Evolutionary conservation across 1,140 invertebrate genomes (phyloP), one percentile per base, ranked within the genome.

Genomic region (Oreohelix idahoensis): DNA sequence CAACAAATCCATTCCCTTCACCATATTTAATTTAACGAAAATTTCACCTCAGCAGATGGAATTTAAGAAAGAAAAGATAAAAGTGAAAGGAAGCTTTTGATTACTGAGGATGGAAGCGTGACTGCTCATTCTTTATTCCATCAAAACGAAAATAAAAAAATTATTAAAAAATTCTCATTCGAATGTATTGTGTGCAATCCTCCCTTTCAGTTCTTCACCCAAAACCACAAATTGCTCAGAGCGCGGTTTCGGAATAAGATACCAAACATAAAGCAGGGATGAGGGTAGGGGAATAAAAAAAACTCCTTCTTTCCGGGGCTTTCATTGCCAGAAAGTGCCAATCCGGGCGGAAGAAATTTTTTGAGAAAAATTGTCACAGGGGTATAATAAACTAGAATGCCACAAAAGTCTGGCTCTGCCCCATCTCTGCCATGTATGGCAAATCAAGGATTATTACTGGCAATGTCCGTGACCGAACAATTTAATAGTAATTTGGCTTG

Each of bases 401-500:
- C 4, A 5, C 1, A 20, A 73, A 45, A 42, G 38, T 39, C 15
- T 39, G 36, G 36, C 38, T 29, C 0, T 5, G 36, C 38, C 45
- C 17, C 49, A 77, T 77, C 75, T 45, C 26, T 49, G 75, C 75
- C 75, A 23, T 77, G 75, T 73, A 73, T 73, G 38, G 42, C 36
- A 73, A 73, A 73, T 73, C 71, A 42, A 17, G 49, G 75, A 77
- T 77, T 77, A 77, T 77, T 51, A n/a, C 36, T 23, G 1, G 51
- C 32, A 8, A 32, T 42, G 51, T 29, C 77, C 77, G 36, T 79
- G 77, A 63, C 77, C 36, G 77, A 36, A 1, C 58, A 79, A 79
- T 79, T 79, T 79, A 79, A 79, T 79, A 79, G 51, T 79, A 79
- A 79, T 79, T 79, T 79, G 58, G 51, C 58, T 53, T 79, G 77